Conservation (phyloP, 2,888 invertebrate species). For the Lepidochitona cinerea region DNA sequence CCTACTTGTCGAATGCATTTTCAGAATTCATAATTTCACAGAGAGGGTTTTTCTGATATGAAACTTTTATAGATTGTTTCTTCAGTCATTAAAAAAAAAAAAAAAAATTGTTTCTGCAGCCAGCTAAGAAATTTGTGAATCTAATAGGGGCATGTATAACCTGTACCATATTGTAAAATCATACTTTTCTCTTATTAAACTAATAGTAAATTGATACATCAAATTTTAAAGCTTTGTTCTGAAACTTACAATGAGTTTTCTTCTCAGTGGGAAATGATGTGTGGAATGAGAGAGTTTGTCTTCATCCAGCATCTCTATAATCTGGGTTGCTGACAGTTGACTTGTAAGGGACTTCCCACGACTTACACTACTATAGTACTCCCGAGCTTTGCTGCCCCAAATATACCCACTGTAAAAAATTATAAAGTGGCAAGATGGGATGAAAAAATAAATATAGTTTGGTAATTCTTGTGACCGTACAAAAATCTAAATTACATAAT, state of each 20-base stretch:
- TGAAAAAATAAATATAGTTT: too few relatives aligned
- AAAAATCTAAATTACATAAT: too few relatives aligned
- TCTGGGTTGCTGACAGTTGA: constrained; percentile 81
- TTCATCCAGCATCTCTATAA: constrained; percentile 80
- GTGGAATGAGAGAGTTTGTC: constrained; percentile 80
- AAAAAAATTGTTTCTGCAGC: too few relatives aligned
- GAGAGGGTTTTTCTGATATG: too few relatives aligned
- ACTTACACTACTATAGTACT: constrained; percentile 76
- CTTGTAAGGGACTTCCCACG: constrained; percentile 77
- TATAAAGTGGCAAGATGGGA: too few relatives aligned
- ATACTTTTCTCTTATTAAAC: background rate
- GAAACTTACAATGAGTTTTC: constrained; percentile 61
- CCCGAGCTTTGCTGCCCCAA: constrained; percentile 87
- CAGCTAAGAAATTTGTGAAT: too few relatives aligned
- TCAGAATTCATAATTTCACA: too few relatives aligned
- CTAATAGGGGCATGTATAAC: too few relatives aligned
- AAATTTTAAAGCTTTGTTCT: background rate
- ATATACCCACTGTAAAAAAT: constrained; percentile 81
- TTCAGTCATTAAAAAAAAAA: background rate
- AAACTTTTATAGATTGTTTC: background rate
- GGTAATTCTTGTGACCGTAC: too few relatives aligned
- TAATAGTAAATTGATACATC: background rate
- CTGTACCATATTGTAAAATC: background rate
- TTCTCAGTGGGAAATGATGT: constrained; percentile 79
- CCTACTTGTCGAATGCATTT: too few relatives aligned